Conservation (phyloP, 2,888 invertebrate species). For the Drosophila multiciliata region DNA sequence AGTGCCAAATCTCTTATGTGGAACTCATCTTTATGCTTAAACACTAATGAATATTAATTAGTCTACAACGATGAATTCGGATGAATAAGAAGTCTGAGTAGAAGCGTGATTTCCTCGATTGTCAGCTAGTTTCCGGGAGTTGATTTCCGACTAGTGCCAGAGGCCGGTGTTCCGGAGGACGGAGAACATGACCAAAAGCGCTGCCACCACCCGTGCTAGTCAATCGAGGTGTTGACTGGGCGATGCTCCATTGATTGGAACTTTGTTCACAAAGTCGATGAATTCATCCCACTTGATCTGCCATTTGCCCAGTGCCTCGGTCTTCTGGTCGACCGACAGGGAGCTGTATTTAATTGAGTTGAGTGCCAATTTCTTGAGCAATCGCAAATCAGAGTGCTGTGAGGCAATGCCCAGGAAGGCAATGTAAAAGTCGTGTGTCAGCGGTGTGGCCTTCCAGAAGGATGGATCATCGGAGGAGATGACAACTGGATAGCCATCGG, state of each 20-base stretch:
- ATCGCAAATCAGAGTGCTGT: conserved; percentile 88
- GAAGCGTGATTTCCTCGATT: not conserved
- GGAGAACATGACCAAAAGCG: conserved; percentile 48
- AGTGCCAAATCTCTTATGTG: conserved; percentile 34
- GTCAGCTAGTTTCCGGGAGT: conserved; percentile 6
- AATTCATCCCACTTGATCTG: conserved; percentile 87
- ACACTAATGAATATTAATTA: conserved; percentile 65
- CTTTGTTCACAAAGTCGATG: conserved; percentile 82
- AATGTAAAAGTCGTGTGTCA: conserved; percentile 92
- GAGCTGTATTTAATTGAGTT: conserved; percentile 91
- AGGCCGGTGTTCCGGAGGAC: conserved; percentile 41
- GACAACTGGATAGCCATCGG: conserved; percentile 89
- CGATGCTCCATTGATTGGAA: conserved; percentile 6
- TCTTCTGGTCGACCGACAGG: conserved; percentile 86
- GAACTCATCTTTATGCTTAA: conserved; percentile 45
- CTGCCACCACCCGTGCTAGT: conserved; percentile 80
- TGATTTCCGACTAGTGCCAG: conserved; percentile 52
- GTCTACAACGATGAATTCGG: conserved; percentile 47
- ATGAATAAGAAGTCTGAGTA: conserved; percentile 34
- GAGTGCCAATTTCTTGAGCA: conserved; percentile 90
- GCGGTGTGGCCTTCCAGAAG: conserved; percentile 89
- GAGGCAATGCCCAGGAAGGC: conserved; percentile 92
- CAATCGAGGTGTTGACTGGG: conserved; percentile 70
- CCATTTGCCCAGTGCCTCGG: conserved; percentile 86
- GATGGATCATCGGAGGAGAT: conserved; percentile 93